phyloP scores from a whole-genome alignment of 53 echinoderm and acorn worm genomes.

The Echinarachnius parma region DNA sequence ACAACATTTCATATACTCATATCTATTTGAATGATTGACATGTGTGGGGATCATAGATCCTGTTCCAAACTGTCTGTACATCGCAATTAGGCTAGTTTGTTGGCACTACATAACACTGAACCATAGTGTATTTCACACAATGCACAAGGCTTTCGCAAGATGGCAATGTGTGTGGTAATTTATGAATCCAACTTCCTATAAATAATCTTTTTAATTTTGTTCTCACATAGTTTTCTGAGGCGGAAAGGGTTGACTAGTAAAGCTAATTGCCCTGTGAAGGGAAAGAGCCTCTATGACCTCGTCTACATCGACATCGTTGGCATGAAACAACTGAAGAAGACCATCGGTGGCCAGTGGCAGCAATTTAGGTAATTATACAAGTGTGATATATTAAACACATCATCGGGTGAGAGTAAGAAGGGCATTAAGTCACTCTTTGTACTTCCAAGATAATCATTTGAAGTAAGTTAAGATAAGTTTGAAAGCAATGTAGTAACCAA shows the following conservation, averaged over 20 bases:
- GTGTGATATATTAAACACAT: background rate
- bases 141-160: no score
- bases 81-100: no score
- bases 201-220: background rate
- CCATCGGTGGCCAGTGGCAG: conserved; percentile 73
- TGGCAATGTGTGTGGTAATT: no score
- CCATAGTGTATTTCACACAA: no score
- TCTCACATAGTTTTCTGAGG: conserved; percentile 65
- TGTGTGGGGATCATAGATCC: no score
- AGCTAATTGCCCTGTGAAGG: conserved; percentile 74
- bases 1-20: no score
- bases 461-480: no score
- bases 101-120: no score
- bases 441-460: no score
- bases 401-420: background rate
- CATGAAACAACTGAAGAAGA: conserved; percentile 95
- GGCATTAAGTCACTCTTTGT: background rate
- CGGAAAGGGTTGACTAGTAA: conserved; percentile 65
- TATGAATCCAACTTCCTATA: background rate
- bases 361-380: conserved; percentile 73
- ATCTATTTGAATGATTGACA: no score
- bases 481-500: no score
- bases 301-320: conserved; percentile 98
- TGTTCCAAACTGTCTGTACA: no score
- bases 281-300: conserved; percentile 69